Conservation (phyloP, 2,888 invertebrate species). For the Drosophila prostipennis region DNA sequence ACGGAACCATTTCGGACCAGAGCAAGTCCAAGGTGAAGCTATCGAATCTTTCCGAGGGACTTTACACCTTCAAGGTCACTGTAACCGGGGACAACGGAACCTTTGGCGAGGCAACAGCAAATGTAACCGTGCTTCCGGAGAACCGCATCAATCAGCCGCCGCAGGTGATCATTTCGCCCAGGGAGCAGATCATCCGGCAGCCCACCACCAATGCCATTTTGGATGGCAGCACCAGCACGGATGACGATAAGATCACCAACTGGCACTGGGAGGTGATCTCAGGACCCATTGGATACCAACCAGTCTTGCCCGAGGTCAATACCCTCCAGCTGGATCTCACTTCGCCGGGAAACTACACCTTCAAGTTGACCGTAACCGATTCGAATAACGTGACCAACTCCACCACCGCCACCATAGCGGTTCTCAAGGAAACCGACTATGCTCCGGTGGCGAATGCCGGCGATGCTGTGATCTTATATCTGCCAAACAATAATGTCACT, state of each 20-base stretch:
- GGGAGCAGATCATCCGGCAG: conserved; percentile 93
- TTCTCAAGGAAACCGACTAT: conserved; percentile 95
- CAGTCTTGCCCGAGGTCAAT: conserved; percentile 90
- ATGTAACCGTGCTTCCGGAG: conserved; percentile 95
- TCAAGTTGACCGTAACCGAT: conserved; percentile 95
- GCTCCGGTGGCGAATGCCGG: conserved; percentile 98
- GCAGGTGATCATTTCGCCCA: conserved; percentile 93
- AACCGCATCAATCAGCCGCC: conserved; percentile 93
- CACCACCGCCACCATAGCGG: conserved; percentile 94
- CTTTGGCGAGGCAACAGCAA: conserved; percentile 93
- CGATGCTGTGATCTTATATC: conserved; percentile 93
- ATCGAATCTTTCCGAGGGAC: conserved; percentile 93
- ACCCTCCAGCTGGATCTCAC: conserved; percentile 93
- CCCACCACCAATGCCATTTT: conserved; percentile 96
- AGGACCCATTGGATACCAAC: conserved; percentile 94
- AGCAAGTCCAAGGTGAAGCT: conserved; percentile 93
- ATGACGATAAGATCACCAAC: conserved; percentile 93
- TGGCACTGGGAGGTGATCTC: conserved; percentile 97
- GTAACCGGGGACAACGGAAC: conserved; percentile 90
- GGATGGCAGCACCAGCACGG: conserved; percentile 92
- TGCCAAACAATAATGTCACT: conserved; percentile 94
- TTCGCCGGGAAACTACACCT: conserved; percentile 95
- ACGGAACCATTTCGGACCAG: conserved; percentile 91
- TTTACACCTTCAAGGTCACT: conserved; percentile 93
- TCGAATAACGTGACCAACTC: conserved; percentile 94